Conservation (phyloP, 1,140 invertebrate genomes). For the Ericerus pela region DNA sequence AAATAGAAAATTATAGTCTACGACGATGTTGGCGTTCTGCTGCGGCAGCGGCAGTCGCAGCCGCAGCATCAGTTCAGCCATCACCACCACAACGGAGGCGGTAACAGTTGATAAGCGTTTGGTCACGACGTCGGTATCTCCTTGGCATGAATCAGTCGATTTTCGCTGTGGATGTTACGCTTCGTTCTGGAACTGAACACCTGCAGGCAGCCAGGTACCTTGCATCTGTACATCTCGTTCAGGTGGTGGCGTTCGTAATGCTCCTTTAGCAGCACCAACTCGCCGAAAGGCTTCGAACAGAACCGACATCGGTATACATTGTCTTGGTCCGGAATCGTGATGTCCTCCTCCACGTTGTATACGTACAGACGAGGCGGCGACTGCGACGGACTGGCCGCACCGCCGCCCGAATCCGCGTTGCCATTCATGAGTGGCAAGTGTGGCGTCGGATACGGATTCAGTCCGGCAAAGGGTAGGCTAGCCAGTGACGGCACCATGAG, state of each 20-base stretch:
- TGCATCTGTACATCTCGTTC: slow-evolving; percentile 61
- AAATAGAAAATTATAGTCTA: no score
- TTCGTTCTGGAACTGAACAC: slow-evolving; percentile 61
- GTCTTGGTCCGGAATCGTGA: slow-evolving; percentile 40
- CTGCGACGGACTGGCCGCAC: slow-evolving; percentile 22
- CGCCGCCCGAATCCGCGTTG: slow-evolving; percentile 10
- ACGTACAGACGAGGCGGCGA: slow-evolving; percentile 23
- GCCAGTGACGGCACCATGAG: neutral
- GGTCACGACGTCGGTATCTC: neutral
- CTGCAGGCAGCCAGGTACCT: slow-evolving; percentile 61
- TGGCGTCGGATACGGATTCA: slow-evolving; percentile 27
- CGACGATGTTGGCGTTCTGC: no score
- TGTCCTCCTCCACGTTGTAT: slow-evolving; percentile 39
- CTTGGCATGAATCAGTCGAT: slow-evolving; percentile 26
- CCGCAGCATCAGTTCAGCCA: no score
- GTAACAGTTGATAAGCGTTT: slow-evolving; percentile 3
- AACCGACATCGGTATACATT: slow-evolving; percentile 43
- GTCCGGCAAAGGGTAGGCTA: neutral
- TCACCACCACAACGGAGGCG: slow-evolving; percentile 1
- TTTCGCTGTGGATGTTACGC: slow-evolving; percentile 51
- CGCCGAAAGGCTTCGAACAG: slow-evolving; percentile 44
- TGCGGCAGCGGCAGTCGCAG: no score
- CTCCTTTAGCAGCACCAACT: slow-evolving; percentile 42
- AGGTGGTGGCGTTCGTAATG: slow-evolving; percentile 52
- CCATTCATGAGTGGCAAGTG: slow-evolving; percentile 18